Evolutionary conservation across 2,888 invertebrate species (phyloP).

Genomic region (Thereva unica): DNA sequence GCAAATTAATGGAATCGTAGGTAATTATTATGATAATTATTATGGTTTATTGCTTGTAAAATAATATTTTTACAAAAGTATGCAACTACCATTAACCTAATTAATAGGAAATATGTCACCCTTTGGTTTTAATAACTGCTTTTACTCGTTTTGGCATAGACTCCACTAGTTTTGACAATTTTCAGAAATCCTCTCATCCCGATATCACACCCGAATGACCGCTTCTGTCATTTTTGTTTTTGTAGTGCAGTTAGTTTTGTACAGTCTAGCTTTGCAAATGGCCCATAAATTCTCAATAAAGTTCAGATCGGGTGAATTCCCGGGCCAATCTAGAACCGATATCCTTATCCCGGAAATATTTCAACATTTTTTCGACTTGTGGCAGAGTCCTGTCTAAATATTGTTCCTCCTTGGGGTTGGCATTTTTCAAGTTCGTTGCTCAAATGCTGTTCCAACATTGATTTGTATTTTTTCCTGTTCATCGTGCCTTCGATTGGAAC

Average conservation of each 20-base stretch:
- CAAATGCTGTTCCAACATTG: no score
- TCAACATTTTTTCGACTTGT: conserved; percentile 9
- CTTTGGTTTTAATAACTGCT: conserved; percentile 4
- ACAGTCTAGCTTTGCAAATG: no score
- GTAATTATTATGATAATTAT: no score
- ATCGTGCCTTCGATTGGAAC: no score
- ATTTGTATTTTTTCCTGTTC: no score
- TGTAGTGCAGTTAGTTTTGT: conserved; percentile 2
- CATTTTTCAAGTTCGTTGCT: no score
- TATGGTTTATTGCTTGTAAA: no score
- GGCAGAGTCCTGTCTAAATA: no score
- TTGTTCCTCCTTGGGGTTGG: no score
- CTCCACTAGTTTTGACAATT: conserved; percentile 3
- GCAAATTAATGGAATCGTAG: no score
- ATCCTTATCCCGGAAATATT: conserved; percentile 17
- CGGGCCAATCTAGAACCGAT: conserved; percentile 24
- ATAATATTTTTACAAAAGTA: no score
- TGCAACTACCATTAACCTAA: background rate
- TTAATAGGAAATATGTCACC: background rate
- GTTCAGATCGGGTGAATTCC: conserved; percentile 23
- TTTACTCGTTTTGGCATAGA: background rate
- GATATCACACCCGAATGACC: background rate
- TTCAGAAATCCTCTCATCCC: background rate
- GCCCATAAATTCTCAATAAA: conserved; percentile 19
- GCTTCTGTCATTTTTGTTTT: conserved; percentile 5